A percentile compares a stretch with the other conserved stretches of the same genome.
These are phyloP conservation scores for Pseudolycoriella hygida DNA, from an alignment of 2,888 invertebrate species.

Conservation along the genomic window DNA sequence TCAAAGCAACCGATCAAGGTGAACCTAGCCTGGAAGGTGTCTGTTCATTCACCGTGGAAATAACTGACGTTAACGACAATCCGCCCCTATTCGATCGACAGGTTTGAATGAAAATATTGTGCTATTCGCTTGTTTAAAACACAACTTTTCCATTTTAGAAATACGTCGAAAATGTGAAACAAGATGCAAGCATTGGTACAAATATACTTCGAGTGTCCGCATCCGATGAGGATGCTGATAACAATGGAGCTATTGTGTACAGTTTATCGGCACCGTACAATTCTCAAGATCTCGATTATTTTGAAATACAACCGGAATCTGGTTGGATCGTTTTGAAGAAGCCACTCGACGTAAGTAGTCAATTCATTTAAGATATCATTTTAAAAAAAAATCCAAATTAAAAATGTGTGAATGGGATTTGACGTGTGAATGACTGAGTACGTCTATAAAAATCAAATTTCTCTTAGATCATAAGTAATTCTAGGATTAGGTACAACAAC, in stretches of 20 bases:
- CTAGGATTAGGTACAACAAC: not conserved
- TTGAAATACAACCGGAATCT: constrained; percentile 90
- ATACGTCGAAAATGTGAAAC: constrained; percentile 93
- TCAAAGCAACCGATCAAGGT: constrained; percentile 97
- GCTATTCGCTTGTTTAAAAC: not conserved
- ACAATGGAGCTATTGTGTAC: constrained; percentile 89
- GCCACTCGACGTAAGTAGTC: constrained; percentile 85
- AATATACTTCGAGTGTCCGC: constrained; percentile 89
- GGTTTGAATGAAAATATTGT: constrained; percentile 33
- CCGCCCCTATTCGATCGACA: constrained; percentile 88
- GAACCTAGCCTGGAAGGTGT: constrained; percentile 93
- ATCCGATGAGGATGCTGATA: constrained; percentile 92
- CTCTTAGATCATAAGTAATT: not conserved
- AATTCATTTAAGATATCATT: constrained; percentile 11
- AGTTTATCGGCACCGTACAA: constrained; percentile 79
- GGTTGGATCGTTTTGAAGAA: constrained; percentile 94
- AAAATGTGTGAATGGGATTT: not conserved
- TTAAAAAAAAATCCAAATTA: constrained; percentile 4
- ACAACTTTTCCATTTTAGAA: constrained; percentile 39
- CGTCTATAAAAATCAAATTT: not conserved
- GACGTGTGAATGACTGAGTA: constrained; percentile 1
- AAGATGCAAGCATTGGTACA: constrained; percentile 88
- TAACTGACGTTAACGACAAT: constrained; percentile 95
- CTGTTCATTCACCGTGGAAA: constrained; percentile 95
- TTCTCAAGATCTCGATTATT: constrained; percentile 81